Evolutionary conservation across 2,113 vertebrate genomes (phyloP).

Genomic region (Prolemur simus): DNA sequence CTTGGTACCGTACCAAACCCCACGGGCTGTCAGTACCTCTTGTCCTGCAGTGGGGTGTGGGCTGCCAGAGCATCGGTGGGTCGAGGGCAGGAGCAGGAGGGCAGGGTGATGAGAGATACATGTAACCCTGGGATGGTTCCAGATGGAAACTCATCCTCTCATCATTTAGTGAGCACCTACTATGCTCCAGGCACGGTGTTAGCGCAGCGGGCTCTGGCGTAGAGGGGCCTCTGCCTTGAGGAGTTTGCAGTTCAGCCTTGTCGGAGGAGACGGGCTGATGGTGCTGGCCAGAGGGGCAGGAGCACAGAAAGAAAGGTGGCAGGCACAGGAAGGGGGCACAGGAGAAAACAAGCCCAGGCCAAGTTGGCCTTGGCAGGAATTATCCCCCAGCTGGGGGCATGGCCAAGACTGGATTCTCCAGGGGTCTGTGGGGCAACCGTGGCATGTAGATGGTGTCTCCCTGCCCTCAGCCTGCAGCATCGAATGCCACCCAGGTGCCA

Average conservation of each 20-base stretch:
- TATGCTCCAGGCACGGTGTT: not conserved
- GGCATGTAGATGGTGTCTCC: not conserved
- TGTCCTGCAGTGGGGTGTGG: not conserved
- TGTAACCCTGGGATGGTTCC: not conserved
- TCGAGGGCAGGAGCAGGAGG: no score
- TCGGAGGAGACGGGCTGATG: not conserved
- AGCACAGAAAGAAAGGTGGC: not conserved
- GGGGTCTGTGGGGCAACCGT: not conserved
- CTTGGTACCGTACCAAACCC: not conserved
- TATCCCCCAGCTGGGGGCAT: no score
- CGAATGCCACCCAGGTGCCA: not conserved
- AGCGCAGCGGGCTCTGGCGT: rapidly evolving
- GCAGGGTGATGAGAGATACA: rapidly evolving
- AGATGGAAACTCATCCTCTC: not conserved
- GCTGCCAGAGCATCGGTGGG: no score
- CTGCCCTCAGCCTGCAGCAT: rapidly evolving
- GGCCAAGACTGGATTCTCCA: not conserved
- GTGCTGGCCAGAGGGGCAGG: not conserved
- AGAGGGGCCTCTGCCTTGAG: not conserved
- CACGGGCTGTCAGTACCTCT: rapidly evolving
- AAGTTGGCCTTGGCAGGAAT: not conserved
- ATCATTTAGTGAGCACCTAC: not conserved
- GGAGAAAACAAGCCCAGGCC: not conserved
- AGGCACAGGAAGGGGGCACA: no score
- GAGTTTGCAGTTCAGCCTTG: not conserved